Evolutionary conservation across 2,113 vertebrate genomes (phyloP), one percentile per base, ranked within the genome.

Genomic region (Amazona guildingii): DNA sequence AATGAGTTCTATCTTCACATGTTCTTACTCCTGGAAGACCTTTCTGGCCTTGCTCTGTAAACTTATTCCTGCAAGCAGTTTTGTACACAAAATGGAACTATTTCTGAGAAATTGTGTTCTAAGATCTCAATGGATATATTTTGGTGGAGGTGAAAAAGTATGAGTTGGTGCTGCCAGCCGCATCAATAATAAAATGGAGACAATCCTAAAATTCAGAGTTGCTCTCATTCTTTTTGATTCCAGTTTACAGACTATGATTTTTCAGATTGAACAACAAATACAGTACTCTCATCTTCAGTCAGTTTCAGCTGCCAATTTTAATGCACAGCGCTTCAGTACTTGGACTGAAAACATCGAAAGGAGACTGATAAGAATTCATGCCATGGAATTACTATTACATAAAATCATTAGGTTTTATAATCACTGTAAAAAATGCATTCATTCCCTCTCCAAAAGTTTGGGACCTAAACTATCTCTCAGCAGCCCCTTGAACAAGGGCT

Each of bases 1-100:
- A 92, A 96, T 91, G 92, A 88, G 55, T 92, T 94, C 51, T 88
- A 27, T 81, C 80, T 88, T 94, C 88, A 72, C 72, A 67, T 44
- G 48, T 95, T 64, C 77, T 73, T 85, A 29, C 27, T 79, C 74
- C 52, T 95, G 54, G 48, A 95, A 92, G 84, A 76, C 44, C 49
- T 85, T 79, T 80, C 48, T 62, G 62, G 59, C 44, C 27, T 88
- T 86, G 68, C 70, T 68, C 52, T 92, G 61, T 59, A 82, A 80
- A 94, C 80, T 95, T 94, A 91, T 25, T 90, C 73, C 51, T 27
- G 55, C 51, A 55, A 81, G 75, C 35, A 52, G 43, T 72, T 94
- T 83, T 31, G 48, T 35, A 54, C 16, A 35, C 4, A 78, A 77
- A 94, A 83, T 31, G n/a, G 19, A 85, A 67, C 13, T 59, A 46